Conservation (phyloP, 2,797 vertebrate genomes). For the Danio jaintianensis region DNA sequence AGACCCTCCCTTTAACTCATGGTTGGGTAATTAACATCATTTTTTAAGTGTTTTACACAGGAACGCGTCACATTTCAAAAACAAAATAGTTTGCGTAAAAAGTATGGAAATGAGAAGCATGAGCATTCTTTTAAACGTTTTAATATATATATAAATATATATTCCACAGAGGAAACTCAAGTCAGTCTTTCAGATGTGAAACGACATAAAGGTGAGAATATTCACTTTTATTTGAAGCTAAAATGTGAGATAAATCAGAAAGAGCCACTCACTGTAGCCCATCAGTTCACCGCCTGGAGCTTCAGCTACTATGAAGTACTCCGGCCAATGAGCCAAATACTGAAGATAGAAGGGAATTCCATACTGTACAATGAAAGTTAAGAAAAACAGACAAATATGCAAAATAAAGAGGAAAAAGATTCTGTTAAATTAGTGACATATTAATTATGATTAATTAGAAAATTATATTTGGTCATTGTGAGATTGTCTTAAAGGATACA, state of each 20-base stretch:
- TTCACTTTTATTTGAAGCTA: background rate
- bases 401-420: background rate
- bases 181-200: background rate
- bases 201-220: background rate
- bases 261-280: slow-evolving; percentile 91
- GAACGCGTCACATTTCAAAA: background rate
- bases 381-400: background rate
- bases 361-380: slow-evolving; percentile 78
- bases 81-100: background rate
- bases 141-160: too few relatives aligned
- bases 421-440: too few relatives aligned
- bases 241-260: background rate
- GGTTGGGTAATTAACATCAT: too few relatives aligned
- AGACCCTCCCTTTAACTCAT: too few relatives aligned
- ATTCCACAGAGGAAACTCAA: background rate
- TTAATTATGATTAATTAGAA: background rate
- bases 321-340: slow-evolving; percentile 97
- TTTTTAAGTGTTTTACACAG: too few relatives aligned
- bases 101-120: background rate
- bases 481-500: slow-evolving; percentile 85
- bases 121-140: background rate
- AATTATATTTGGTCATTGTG: background rate
- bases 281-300: slow-evolving; percentile 95
- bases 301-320: slow-evolving; percentile 96
- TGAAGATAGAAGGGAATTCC: slow-evolving; percentile 97